These are phyloP conservation scores for Philonicus albiceps DNA, from an alignment of 2,888 invertebrate genomes.

Conservation along the genomic window DNA sequence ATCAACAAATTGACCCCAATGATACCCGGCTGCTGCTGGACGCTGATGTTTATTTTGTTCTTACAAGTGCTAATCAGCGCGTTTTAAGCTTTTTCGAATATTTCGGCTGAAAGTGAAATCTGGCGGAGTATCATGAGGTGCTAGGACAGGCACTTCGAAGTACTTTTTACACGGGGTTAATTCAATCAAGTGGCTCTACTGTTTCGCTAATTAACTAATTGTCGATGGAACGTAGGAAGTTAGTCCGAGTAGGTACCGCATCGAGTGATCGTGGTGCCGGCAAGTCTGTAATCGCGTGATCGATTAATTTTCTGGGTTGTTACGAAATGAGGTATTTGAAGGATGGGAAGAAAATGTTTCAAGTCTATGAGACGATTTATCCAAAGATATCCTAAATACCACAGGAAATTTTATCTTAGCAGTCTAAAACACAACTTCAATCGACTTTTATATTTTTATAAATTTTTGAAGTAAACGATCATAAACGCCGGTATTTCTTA, in stretches of 20 bases:
- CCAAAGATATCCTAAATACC: no score
- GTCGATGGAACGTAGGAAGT: neutral
- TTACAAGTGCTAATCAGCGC: neutral
- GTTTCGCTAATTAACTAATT: neutral
- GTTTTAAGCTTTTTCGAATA: neutral
- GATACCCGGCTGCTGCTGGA: neutral
- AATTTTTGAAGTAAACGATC: no score
- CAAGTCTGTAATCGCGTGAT: neutral
- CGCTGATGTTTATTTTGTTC: neutral
- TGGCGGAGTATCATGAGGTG: neutral
- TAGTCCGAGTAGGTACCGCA: neutral
- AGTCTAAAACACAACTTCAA: no score
- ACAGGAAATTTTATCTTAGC: no score
- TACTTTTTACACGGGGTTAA: neutral
- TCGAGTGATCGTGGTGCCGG: neutral
- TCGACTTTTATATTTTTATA: no score
- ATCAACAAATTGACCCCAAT: constrained; percentile 21
- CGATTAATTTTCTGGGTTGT: neutral
- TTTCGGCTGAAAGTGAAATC: neutral
- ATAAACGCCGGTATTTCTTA: no score
- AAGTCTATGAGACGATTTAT: no score
- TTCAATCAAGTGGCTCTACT: neutral
- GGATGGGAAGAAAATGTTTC: no score
- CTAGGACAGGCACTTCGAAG: neutral
- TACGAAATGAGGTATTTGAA: neutral